Conservation (phyloP, 2,113 vertebrate species). For the Chloropsis hardwickii region DNA sequence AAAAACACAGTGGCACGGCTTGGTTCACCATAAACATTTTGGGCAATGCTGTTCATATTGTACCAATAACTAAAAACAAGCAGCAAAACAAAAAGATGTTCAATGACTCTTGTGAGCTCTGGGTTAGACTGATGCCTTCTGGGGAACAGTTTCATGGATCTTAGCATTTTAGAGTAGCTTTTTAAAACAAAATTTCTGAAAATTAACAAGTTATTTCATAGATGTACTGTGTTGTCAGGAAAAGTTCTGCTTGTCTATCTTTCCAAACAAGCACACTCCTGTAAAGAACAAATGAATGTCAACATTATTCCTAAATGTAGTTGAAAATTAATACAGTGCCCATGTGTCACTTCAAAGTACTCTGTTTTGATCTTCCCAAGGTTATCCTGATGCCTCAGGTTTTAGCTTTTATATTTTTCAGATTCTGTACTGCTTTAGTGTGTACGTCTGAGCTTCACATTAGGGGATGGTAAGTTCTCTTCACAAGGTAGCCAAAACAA, state of each 20-base stretch:
- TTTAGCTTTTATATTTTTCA: not conserved
- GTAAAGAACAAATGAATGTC: not conserved
- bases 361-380: constrained; percentile 19
- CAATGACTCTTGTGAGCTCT: not conserved
- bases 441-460: not conserved
- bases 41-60: not conserved
- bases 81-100: not conserved
- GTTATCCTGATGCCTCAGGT: not conserved
- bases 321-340: not conserved
- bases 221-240: not conserved
- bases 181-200: not conserved
- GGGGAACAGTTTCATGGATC: not conserved
- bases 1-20: not conserved
- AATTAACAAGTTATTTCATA: not conserved
- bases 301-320: not conserved
- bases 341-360: not conserved
- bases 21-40: not conserved
- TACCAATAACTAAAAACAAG: not conserved
- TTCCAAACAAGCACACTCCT: not conserved
- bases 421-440: not conserved
- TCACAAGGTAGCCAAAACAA: not conserved
- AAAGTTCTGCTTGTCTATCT: not conserved
- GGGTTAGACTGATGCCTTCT: not conserved
- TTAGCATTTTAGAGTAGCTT: not conserved
- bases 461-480: not conserved